Evolutionary conservation across 2,888 invertebrate genomes (phyloP).

Genomic region (Lasius platythorax): DNA sequence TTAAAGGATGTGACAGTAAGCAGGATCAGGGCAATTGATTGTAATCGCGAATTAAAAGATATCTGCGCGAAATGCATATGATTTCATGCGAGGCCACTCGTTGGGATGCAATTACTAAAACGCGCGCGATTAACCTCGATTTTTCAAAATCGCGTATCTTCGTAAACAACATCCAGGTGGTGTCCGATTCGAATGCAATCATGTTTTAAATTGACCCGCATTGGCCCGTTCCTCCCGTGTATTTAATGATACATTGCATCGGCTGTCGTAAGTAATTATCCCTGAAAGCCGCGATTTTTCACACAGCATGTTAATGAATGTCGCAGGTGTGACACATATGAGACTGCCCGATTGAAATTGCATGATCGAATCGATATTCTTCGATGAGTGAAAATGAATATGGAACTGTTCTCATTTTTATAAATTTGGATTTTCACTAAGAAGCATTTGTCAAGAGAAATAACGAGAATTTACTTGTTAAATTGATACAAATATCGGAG

Average conservation of each 20-base stretch:
- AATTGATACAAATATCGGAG: not conserved
- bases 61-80: not conserved
- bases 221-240: not conserved
- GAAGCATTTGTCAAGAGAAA: not conserved
- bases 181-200: conserved; percentile 12
- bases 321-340: conserved; percentile 1
- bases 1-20: not conserved
- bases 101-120: conserved; percentile 38
- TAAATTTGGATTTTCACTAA: not conserved
- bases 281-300: conserved; percentile 41
- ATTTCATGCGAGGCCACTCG: not conserved
- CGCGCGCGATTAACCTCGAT: conserved; percentile 40
- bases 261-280: conserved; percentile 35
- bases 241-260: conserved; percentile 32
- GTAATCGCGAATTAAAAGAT: conserved; percentile 38
- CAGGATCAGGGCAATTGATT: conserved; percentile 2
- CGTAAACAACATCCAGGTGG: conserved; percentile 32
- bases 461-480: not conserved
- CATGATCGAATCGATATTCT: conserved; percentile 3
- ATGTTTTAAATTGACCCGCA: conserved; percentile 31
- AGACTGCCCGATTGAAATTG: conserved; percentile 5
- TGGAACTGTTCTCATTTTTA: not conserved
- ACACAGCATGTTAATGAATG: conserved; percentile 23
- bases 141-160: conserved; percentile 40
- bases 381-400: conserved; percentile 16